A percentile compares a stretch with the other conserved stretches of the same genome.
Conservation (phyloP, 1,140 invertebrate species). For the Daktulosphaira vitifoliae region DNA sequence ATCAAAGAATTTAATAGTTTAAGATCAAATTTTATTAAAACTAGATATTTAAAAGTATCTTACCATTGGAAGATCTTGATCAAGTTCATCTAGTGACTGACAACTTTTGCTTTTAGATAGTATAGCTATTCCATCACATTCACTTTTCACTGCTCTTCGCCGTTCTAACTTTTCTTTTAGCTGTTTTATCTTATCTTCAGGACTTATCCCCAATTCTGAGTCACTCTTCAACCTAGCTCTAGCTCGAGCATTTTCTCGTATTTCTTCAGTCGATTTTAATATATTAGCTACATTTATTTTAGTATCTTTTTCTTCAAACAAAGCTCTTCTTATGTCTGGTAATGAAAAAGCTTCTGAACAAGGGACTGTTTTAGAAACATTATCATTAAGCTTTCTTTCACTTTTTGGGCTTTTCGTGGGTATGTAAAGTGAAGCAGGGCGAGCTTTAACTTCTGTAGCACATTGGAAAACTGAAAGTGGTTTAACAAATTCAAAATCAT, state of each 20-base stretch:
- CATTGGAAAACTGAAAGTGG: background rate
- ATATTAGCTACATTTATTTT: constrained; percentile 22
- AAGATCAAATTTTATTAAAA: too few relatives aligned
- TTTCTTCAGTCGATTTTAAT: constrained; percentile 46
- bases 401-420: constrained; percentile 10
- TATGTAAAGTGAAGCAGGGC: constrained; percentile 15
- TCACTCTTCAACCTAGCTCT: constrained; percentile 61
- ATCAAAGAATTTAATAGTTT: too few relatives aligned
- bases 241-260: constrained; percentile 53
- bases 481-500: constrained; percentile 10
- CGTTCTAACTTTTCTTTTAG: constrained; percentile 46
- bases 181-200: constrained; percentile 56
- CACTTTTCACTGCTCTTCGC: constrained; percentile 42
- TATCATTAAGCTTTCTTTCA: background rate
- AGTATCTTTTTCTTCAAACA: constrained; percentile 36
- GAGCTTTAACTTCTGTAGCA: background rate
- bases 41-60: background rate
- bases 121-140: constrained; percentile 10
- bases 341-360: constrained; percentile 41
- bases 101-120: constrained; percentile 22
- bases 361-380: background rate
- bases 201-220: constrained; percentile 61
- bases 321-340: constrained; percentile 41
- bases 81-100: constrained; percentile 20
- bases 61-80: background rate